phyloP scores from a whole-genome alignment of 2,797 vertebrate genomes.

The Myoxocephalus aenaeus region DNA sequence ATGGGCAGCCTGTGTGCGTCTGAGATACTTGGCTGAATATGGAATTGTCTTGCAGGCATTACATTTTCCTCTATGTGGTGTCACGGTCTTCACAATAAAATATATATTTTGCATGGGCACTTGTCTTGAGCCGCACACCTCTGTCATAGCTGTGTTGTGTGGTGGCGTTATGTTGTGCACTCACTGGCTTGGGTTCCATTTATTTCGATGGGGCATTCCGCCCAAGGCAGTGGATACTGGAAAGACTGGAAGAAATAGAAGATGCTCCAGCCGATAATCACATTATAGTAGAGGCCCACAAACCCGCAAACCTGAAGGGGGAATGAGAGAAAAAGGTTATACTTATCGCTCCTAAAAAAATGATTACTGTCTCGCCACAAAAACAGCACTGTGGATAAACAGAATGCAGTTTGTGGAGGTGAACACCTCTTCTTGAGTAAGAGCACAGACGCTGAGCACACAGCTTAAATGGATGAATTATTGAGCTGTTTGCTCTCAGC shows the following conservation, averaged over 20 bases:
- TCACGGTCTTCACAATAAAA: not conserved
- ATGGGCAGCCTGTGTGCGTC: slow-evolving; percentile 4
- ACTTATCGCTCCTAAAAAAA: slow-evolving; percentile 12
- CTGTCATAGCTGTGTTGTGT: slow-evolving; percentile 8
- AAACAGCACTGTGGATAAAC: slow-evolving; percentile 11
- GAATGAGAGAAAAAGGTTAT: slow-evolving; percentile 15
- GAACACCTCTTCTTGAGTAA: slow-evolving; percentile 33
- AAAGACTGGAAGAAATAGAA: slow-evolving; percentile 98
- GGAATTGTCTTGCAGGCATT: slow-evolving; percentile 8
- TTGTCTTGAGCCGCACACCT: slow-evolving; percentile 6
- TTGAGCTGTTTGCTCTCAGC: slow-evolving; percentile 82
- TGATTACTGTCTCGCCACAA: slow-evolving; percentile 12
- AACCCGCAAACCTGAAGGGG: slow-evolving; percentile 87
- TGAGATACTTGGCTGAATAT: slow-evolving; percentile 18
- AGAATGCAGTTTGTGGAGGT: slow-evolving; percentile 14
- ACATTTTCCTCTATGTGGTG: not conserved
- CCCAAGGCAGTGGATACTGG: slow-evolving; percentile 96
- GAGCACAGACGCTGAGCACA: slow-evolving; percentile 44
- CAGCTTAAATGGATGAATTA: slow-evolving; percentile 81
- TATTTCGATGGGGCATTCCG: slow-evolving; percentile 89
- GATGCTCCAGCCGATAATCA: slow-evolving; percentile 97
- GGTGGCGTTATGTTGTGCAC: slow-evolving; percentile 52
- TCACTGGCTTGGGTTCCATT: slow-evolving; percentile 91
- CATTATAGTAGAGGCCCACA: slow-evolving; percentile 95
- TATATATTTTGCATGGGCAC: not conserved